Evolutionary conservation across 2,888 invertebrate species (phyloP).

Genomic region (Laspeyria flexula): DNA sequence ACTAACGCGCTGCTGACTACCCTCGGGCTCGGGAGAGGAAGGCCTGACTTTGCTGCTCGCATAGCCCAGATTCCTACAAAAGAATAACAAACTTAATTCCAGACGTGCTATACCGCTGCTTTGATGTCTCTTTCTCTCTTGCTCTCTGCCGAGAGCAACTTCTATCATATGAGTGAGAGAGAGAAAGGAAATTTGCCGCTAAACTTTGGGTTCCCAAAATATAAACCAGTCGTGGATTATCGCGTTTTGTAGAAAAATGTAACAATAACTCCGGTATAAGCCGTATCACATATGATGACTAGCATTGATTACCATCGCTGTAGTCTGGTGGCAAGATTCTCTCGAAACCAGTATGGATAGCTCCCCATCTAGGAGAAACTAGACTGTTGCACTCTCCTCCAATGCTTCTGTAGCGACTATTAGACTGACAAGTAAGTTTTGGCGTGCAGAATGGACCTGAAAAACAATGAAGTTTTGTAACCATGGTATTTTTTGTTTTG

Average conservation of each 20-base stretch:
- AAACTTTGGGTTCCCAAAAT: no score
- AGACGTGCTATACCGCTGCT: not conserved
- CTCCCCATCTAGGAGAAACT: conserved; percentile 89
- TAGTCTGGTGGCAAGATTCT: conserved; percentile 88
- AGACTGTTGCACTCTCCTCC: conserved; percentile 95
- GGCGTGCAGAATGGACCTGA: conserved; percentile 72
- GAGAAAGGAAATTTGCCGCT: no score
- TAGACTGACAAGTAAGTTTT: conserved; percentile 72
- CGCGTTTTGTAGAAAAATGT: no score
- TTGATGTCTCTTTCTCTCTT: no score
- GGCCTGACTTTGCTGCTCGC: conserved; percentile 72
- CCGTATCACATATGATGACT: no score
- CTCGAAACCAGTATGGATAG: conserved; percentile 87
- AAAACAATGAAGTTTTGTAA: conserved; percentile 1
- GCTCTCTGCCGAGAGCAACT: no score
- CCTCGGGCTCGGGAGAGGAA: conserved; percentile 88
- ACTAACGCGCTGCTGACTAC: conserved; percentile 88
- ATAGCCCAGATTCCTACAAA: conserved; percentile 82
- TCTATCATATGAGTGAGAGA: no score
- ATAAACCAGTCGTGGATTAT: no score
- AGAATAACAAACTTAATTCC: no score
- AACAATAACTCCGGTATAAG: no score
- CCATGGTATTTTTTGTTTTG: no score
- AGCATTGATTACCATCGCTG: conserved; percentile 54
- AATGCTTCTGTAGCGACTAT: conserved; percentile 88